A percentile compares a stretch with the other conserved stretches of the same genome.
Conservation (phyloP, 1,140 invertebrate genomes). For the Acromyrmex charruanus region DNA sequence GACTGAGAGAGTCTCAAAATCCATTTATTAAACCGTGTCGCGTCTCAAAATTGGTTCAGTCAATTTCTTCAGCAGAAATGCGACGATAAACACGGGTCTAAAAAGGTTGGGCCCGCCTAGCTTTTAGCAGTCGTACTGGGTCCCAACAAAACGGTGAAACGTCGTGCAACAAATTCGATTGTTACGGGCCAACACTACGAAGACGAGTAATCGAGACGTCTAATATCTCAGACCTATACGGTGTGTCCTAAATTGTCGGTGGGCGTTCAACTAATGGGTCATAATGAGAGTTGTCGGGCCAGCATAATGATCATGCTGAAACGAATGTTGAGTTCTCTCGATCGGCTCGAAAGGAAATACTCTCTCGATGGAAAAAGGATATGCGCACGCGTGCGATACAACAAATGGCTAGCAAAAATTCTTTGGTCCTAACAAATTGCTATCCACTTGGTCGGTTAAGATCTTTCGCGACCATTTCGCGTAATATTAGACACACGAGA, state of each 20-base stretch:
- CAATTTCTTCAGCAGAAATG: conserved; percentile 13
- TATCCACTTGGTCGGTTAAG: conserved; percentile 14
- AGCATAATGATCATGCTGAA: conserved; percentile 75
- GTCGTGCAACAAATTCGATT: conserved; percentile 37
- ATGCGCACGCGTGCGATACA: conserved; percentile 5
- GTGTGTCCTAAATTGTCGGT: conserved; percentile 76
- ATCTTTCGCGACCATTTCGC: conserved; percentile 20
- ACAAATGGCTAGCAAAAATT: conserved; percentile 18
- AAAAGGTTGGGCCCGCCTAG: conserved; percentile 54
- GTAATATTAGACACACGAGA: conserved; percentile 37
- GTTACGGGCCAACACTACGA: neutral
- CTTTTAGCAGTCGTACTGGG: conserved; percentile 27
- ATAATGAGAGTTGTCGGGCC: conserved; percentile 78
- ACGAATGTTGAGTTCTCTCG: conserved; percentile 65
- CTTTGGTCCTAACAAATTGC: conserved; percentile 42
- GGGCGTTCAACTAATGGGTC: conserved; percentile 80
- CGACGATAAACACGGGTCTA: conserved; percentile 28
- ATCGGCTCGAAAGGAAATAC: conserved; percentile 48
- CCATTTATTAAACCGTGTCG: conserved; percentile 20
- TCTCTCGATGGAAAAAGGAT: conserved; percentile 43
- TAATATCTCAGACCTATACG: conserved; percentile 53
- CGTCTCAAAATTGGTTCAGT: conserved; percentile 4
- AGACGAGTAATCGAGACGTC: conserved; percentile 44
- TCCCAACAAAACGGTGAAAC: neutral
- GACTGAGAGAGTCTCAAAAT: neutral